Conservation (phyloP, 2,113 vertebrate species). For the Trematomus loennbergii region DNA sequence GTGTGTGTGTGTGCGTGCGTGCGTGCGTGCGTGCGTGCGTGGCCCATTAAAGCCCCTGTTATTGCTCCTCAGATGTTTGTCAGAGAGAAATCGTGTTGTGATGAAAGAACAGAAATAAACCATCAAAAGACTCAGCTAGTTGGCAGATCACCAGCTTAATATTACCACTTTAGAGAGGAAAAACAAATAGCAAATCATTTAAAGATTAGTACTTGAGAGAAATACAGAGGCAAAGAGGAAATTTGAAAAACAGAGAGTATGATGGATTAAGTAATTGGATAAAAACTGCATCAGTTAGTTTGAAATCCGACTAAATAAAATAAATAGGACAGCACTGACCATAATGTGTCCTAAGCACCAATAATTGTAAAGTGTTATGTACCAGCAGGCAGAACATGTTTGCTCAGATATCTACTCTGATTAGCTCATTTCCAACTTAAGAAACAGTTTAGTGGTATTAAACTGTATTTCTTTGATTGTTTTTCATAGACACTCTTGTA, state of each 20-base stretch:
- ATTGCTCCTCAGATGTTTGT: conserved; percentile 63
- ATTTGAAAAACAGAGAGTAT: conserved; percentile 14
- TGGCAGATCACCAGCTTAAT: conserved; percentile 33
- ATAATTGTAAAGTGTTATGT: not conserved
- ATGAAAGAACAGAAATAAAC: conserved; percentile 67
- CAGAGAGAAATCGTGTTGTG: conserved; percentile 51
- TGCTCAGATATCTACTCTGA: not conserved
- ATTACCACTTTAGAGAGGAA: conserved; percentile 17
- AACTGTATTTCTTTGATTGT: no score
- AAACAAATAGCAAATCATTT: conserved; percentile 27
- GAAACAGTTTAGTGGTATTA: no score
- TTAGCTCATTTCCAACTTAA: no score
- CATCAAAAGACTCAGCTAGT: conserved; percentile 20
- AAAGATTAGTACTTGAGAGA: conserved; percentile 10
- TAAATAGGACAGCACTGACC: not conserved
- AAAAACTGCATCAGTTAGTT: no score
- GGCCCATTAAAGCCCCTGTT: conserved; percentile 58
- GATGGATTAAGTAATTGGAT: not conserved
- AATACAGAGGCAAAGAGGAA: not conserved
- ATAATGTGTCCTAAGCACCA: not conserved
- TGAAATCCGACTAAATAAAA: not conserved
- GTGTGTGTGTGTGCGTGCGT: not conserved
- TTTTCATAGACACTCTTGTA: no score
- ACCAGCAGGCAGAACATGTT: not conserved
- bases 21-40: conserved; percentile 1